A percentile compares a stretch with the other conserved stretches of the same genome.
These are phyloP conservation scores for Colinus virginianus DNA, from an alignment of 2,113 vertebrate species.

Conservation along the genomic window DNA sequence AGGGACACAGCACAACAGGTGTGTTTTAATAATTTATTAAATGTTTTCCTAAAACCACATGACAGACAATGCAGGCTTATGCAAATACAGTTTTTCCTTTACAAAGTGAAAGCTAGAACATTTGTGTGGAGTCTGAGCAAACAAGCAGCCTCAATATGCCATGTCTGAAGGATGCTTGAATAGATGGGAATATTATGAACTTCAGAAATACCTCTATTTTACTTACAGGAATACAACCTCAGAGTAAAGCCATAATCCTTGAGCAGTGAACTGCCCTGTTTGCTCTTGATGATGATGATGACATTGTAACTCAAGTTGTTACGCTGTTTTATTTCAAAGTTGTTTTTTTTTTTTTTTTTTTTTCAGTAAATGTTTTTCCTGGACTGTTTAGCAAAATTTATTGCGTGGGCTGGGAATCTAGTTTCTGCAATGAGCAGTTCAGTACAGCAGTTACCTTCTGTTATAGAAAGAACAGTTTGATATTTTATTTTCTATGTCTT, in stretches of 20 bases:
- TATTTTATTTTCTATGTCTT: background rate
- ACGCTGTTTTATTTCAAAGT: background rate
- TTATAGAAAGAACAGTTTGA: background rate
- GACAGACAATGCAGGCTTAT: background rate
- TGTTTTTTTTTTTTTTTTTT: background rate
- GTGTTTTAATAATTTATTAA: background rate
- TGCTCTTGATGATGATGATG: background rate
- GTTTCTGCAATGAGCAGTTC: rapidly evolving
- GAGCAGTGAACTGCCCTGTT: background rate
- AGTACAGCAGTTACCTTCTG: background rate
- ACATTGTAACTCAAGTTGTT: background rate
- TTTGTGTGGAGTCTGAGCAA: background rate
- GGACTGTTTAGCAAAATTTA: background rate
- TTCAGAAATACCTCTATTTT: background rate
- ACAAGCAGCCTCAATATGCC: background rate
- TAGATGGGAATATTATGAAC: background rate
- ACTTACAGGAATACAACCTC: background rate
- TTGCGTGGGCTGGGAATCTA: background rate
- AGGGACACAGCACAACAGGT: background rate
- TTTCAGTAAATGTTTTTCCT: background rate
- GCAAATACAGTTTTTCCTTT: background rate
- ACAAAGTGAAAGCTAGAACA: background rate
- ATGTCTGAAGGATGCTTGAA: background rate
- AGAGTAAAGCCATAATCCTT: background rate
- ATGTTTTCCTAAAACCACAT: background rate